Percentiles rank a stretch among this genome's conserved stretches.
These are phyloP conservation scores for Intellagama lesueurii DNA, from an alignment of 2,797 vertebrate species.

Conservation along the genomic window DNA sequence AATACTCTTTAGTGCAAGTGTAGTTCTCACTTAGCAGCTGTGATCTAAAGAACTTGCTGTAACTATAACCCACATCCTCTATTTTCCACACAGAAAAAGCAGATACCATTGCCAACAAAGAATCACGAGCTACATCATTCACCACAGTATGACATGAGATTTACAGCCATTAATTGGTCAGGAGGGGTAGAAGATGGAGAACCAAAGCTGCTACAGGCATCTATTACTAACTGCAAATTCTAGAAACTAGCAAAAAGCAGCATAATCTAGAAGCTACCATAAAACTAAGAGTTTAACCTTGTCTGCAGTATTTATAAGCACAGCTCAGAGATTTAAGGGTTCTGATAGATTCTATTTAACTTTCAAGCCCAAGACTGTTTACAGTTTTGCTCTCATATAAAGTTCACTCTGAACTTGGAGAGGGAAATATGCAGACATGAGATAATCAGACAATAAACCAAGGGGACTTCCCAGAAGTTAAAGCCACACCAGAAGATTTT, in stretches of 20 bases:
- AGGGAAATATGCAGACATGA: background rate
- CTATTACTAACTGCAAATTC: background rate
- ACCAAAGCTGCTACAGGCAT: background rate
- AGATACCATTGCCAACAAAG: background rate
- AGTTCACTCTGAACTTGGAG: background rate
- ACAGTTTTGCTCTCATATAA: background rate
- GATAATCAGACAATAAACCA: background rate
- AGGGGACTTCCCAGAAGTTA: background rate
- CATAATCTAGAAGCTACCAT: background rate
- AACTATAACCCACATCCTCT: background rate
- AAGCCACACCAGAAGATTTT: background rate
- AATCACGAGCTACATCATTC: constrained; percentile 6
- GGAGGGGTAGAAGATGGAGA: background rate
- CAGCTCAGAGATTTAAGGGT: background rate
- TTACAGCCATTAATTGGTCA: background rate
- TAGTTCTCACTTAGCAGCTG: background rate
- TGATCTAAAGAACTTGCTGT: background rate
- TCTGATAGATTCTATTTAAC: background rate
- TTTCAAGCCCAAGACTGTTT: background rate
- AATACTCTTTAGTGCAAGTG: background rate
- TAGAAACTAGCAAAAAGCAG: background rate
- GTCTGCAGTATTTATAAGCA: background rate
- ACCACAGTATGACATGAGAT: constrained; percentile 6
- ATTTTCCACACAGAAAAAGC: background rate
- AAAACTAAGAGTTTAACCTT: background rate